Percentiles rank a stretch among this genome's conserved stretches.
These are phyloP conservation scores for Oreochromis grahami DNA, from an alignment of 2,797 vertebrate genomes.

Conservation along the genomic window DNA sequence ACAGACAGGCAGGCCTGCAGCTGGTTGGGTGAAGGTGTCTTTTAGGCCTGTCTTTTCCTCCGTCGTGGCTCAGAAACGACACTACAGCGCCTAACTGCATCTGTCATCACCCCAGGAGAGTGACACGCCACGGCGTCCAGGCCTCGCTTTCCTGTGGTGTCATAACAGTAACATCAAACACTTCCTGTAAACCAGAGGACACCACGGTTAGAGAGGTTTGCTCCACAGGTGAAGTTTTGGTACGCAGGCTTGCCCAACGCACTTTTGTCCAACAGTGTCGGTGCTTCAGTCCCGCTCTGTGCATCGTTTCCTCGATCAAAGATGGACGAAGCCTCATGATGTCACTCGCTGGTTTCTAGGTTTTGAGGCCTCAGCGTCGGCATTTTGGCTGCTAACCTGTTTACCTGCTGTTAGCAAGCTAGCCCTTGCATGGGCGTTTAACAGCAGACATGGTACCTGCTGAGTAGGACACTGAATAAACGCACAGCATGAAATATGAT, in stretches of 20 bases:
- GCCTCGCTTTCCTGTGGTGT: fast-evolving
- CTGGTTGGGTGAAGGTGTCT: neutral
- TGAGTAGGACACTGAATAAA: neutral
- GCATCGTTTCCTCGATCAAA: neutral
- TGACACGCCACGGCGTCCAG: neutral
- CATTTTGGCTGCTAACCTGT: neutral
- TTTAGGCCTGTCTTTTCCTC: fast-evolving
- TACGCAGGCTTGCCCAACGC: too few species aligned
- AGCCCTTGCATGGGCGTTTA: neutral
- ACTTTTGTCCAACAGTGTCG: neutral
- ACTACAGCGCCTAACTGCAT: neutral
- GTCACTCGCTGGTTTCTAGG: neutral
- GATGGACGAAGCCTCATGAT: neutral
- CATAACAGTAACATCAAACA: neutral
- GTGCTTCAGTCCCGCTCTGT: neutral
- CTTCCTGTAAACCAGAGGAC: neutral
- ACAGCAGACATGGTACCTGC: neutral
- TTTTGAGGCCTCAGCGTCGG: neutral
- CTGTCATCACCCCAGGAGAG: fast-evolving
- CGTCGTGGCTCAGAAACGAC: neutral
- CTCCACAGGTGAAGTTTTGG: neutral
- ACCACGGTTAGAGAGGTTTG: neutral
- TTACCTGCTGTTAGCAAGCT: neutral
- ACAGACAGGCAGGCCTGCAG: neutral
- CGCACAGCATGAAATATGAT: fast-evolving